These are phyloP conservation scores for Argynnis bischoffii DNA, from an alignment of 2,888 invertebrate genomes.

Conservation along the genomic window DNA sequence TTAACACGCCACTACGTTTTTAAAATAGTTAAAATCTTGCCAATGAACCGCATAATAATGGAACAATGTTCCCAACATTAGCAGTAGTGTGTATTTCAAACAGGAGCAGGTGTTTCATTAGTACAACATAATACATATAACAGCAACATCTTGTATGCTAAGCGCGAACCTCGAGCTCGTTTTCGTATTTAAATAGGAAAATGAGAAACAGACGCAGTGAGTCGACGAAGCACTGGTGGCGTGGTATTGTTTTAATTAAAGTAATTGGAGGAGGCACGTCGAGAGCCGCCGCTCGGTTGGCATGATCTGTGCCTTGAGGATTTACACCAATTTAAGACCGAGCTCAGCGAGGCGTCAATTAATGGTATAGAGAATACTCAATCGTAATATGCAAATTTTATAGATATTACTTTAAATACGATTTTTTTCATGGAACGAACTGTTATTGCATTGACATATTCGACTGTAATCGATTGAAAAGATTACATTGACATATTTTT, in stretches of 20 bases:
- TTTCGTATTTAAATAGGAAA: constrained; percentile 82
- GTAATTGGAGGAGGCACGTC: constrained; percentile 81
- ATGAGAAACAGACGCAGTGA: constrained; percentile 80
- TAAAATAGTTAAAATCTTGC: background rate
- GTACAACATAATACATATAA: constrained; percentile 47
- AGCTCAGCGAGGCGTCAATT: constrained; percentile 74
- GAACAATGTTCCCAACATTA: too few relatives aligned
- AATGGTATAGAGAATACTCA: constrained; percentile 62
- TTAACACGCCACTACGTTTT: constrained; percentile 36
- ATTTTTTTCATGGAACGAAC: constrained; percentile 30
- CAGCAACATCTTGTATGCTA: constrained; percentile 76
- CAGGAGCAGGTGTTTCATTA: background rate
- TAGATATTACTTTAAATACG: constrained; percentile 29
- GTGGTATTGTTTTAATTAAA: constrained; percentile 82
- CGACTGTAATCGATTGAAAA: constrained; percentile 14
- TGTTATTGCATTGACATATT: constrained; percentile 25
- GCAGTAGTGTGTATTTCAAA: background rate
- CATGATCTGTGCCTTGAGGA: constrained; percentile 81
- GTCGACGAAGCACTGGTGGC: constrained; percentile 77
- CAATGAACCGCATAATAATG: background rate
- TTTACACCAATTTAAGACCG: constrained; percentile 79
- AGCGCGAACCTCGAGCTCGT: constrained; percentile 74
- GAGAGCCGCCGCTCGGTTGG: constrained; percentile 73
- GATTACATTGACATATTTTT: constrained; percentile 28
- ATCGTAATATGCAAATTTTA: constrained; percentile 50